Evolutionary conservation across 1,140 invertebrate species (phyloP), one percentile per base, ranked within the genome.

Genomic region (Neocloeon triangulifer): DNA sequence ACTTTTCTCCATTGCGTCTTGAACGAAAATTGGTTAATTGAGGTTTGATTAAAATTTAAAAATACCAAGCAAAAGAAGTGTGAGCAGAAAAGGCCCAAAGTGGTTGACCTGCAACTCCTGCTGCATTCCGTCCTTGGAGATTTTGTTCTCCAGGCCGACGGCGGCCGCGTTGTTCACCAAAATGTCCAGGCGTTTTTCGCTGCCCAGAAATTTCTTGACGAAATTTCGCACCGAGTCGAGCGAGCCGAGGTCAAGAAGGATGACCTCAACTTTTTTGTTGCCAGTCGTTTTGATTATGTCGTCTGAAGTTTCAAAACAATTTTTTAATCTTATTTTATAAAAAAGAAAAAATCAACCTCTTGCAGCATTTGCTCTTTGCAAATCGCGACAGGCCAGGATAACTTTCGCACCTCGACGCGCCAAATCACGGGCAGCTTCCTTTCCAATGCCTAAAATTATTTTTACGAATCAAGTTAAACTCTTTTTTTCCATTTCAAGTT

Each of bases 371-470:
- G 71, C 81, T 14, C 59, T 65, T 15, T 72, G 65, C 30, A 76
- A 34, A 53, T 86, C 78, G 39, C 86, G 62, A 49, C 86, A 94
- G 0, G 82, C 86, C 66, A 96, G 69, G 37, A 92, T 84, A 2
- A 95, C 66, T 31, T 62, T 66, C 1, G 85, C 86, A 15, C 78
- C 74, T 43, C 78, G 62, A 34, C 62, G 70, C 0, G 78, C 82
- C 30, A 91, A 45, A 40, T 85, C 73, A 37, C 62, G 61, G 0
- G 82, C 78, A 0, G 86, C 86, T 47, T 85, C 84, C 49, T 77
- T 77, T 1, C 89, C 89, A 43, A 96, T 91, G 0, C 89, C 89
- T 43, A n/a, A n/a, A n/a, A n/a, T n/a, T n/a, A n/a, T n/a, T n/a
- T n/a, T n/a, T n/a, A n/a, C n/a, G n/a, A n/a, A n/a, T n/a, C n/a